These are phyloP conservation scores for Lasioglossum marginatum DNA, from an alignment of 2,888 invertebrate genomes.

Conservation along the genomic window DNA sequence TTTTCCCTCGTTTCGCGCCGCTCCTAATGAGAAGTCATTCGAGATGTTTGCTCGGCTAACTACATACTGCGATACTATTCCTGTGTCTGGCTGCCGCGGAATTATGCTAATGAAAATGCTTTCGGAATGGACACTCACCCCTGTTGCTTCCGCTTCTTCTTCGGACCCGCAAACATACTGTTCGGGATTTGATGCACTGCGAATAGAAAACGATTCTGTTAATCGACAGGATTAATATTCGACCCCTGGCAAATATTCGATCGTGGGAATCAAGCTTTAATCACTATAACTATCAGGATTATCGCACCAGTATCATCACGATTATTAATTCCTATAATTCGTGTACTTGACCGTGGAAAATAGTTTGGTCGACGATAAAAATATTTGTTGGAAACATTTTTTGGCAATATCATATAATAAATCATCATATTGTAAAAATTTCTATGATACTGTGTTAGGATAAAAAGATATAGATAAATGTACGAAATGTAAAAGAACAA, in stretches of 20 bases:
- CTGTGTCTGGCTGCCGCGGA: background rate
- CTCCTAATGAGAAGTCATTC: slow-evolving; percentile 7
- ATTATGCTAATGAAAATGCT: slow-evolving; percentile 6
- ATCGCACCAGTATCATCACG: background rate
- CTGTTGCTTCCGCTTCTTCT: slow-evolving; percentile 94
- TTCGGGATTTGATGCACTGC: slow-evolving; percentile 97
- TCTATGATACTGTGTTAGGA: no score
- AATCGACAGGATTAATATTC: background rate
- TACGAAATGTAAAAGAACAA: no score
- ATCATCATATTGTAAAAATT: no score
- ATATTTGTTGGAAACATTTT: background rate
- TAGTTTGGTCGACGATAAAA: background rate
- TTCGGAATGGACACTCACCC: slow-evolving; percentile 88
- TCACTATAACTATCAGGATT: background rate
- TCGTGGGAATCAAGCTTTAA: background rate
- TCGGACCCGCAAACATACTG: slow-evolving; percentile 97
- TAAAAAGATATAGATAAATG: no score
- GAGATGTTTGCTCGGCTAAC: background rate
- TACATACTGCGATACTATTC: background rate
- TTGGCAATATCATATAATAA: no score
- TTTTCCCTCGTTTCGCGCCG: slow-evolving; percentile 14
- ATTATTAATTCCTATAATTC: background rate
- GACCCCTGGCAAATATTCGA: background rate
- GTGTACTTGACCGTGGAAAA: background rate
- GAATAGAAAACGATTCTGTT: slow-evolving; percentile 65